Conservation (phyloP, 2,113 vertebrate species). For the Hypanus sabinus region DNA sequence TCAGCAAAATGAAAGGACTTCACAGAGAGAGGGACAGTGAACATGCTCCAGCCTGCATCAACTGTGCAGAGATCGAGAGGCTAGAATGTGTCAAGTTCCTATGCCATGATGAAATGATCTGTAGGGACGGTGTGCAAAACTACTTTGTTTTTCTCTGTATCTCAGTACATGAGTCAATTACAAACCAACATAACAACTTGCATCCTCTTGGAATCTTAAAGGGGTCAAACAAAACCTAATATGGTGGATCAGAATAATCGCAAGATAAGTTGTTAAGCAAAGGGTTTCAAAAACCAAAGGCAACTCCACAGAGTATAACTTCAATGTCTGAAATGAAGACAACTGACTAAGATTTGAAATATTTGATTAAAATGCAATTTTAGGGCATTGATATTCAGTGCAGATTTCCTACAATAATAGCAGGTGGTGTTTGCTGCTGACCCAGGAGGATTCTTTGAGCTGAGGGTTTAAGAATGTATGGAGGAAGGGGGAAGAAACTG, state of each 20-base stretch:
- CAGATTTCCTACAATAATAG: background rate
- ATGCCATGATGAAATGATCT: too few relatives aligned
- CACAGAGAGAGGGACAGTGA: too few relatives aligned
- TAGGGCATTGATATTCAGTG: background rate
- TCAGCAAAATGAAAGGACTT: too few relatives aligned
- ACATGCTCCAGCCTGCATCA: too few relatives aligned
- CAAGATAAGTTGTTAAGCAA: background rate
- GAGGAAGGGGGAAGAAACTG: background rate
- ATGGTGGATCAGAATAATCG: background rate
- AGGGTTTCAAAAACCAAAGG: background rate
- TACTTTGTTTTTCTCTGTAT: too few relatives aligned
- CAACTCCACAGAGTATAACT: background rate
- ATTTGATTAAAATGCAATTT: background rate
- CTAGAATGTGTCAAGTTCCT: too few relatives aligned
- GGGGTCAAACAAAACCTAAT: background rate
- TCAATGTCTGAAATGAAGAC: background rate
- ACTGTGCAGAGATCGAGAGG: too few relatives aligned
- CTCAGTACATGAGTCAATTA: too few relatives aligned
- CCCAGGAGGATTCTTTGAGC: background rate
- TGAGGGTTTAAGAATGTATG: slow-evolving; percentile 24
- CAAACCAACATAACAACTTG: too few relatives aligned
- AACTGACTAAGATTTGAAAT: background rate
- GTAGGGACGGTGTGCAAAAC: too few relatives aligned
- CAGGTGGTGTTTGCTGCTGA: background rate
- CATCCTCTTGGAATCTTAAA: too few relatives aligned